Evolutionary conservation across 2,888 invertebrate species (phyloP).

Genomic region (Gandaritis pyraliata): DNA sequence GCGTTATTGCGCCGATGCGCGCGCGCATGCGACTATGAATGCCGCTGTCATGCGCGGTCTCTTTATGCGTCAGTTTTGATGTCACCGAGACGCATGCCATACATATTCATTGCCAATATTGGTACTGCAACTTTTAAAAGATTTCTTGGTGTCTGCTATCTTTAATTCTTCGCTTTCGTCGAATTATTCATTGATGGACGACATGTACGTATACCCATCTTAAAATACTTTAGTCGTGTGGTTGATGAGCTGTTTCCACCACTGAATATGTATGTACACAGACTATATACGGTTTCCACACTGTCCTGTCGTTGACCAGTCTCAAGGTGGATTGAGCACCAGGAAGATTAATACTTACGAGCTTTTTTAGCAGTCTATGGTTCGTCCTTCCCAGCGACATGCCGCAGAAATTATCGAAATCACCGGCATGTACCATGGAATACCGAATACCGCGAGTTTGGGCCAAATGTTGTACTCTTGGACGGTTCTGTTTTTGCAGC

Average conservation of each 20-base stretch:
- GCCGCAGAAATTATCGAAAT: conserved; percentile 26
- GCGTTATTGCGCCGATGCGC: conserved; percentile 4
- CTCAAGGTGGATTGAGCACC: no score
- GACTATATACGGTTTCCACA: no score
- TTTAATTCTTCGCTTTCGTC: no score
- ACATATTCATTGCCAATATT: conserved; percentile 21
- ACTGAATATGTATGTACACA: no score
- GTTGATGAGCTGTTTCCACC: no score
- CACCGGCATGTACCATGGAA: conserved; percentile 29
- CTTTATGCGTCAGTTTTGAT: conserved; percentile 23
- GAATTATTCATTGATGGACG: no score
- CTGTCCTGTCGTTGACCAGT: no score
- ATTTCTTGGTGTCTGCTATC: no score
- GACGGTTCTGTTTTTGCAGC: conserved; percentile 46
- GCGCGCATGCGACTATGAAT: conserved; percentile 4
- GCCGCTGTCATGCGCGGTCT: conserved; percentile 14
- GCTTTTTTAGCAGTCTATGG: conserved; percentile 2
- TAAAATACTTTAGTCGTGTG: no score
- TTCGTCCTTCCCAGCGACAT: conserved; percentile 21
- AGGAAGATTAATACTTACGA: neutral
- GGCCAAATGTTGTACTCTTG: conserved; percentile 33
- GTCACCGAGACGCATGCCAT: conserved; percentile 20
- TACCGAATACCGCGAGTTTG: conserved; percentile 22
- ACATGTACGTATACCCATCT: no score
- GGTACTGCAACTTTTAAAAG: no score